A percentile compares a stretch with the other conserved stretches of the same genome.
Evolutionary conservation across 37 sponge, comb jelly and placozoan species (phyloP).

Genomic region (Dysidea cf. avara): DNA sequence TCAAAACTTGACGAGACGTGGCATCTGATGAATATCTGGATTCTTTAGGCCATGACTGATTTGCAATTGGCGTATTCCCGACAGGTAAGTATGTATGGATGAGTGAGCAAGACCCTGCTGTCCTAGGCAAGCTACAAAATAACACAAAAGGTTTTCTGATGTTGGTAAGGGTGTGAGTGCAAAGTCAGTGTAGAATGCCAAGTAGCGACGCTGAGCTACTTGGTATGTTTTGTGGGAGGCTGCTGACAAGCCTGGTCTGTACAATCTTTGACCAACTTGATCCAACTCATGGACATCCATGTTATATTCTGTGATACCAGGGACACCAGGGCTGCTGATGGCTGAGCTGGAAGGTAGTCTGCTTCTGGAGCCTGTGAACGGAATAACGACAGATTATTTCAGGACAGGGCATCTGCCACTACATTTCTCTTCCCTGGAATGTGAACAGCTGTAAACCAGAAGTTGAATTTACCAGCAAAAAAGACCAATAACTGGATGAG

Average conservation of each 20-base stretch:
- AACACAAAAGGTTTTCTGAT: not conserved
- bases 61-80: constrained; percentile 25
- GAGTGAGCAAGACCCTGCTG: no score
- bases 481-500: constrained; percentile 35
- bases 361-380: constrained; percentile 7
- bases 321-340: constrained; percentile 4
- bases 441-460: no score
- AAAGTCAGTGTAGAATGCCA: not conserved
- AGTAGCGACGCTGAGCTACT: not conserved
- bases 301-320: constrained; percentile 12
- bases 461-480: no score
- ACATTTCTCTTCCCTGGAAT: constrained; percentile 35
- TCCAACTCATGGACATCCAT: constrained; percentile 29
- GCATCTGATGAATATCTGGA: constrained; percentile 16
- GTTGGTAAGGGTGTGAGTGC: not conserved
- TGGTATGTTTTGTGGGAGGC: constrained; percentile 10
- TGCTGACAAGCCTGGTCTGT: constrained; percentile 6
- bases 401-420: constrained; percentile 58
- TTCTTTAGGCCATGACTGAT: constrained; percentile 1
- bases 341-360: not conserved
- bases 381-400: constrained; percentile 19
- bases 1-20: no score
- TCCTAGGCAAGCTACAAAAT: not conserved
- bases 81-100: constrained; percentile 31
- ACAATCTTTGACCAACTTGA: constrained; percentile 11